These are phyloP conservation scores for Poeciliopsis prolifica DNA, from an alignment of 2,113 vertebrate genomes.

Conservation along the genomic window DNA sequence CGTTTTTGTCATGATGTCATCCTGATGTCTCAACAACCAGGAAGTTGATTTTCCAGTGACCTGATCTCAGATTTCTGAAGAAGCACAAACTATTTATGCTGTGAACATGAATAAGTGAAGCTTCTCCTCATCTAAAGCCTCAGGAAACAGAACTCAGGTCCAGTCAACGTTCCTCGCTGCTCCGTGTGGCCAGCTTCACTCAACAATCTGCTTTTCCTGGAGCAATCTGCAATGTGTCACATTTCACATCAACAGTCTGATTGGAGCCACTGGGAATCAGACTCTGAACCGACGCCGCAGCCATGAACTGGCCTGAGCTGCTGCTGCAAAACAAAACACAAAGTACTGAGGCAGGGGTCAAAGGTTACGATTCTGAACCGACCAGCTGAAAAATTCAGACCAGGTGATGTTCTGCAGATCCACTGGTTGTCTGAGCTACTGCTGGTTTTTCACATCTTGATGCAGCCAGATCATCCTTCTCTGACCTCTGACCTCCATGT, in stretches of 20 bases:
- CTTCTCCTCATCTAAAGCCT: neutral
- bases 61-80: neutral
- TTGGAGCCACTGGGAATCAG: neutral
- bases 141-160: neutral
- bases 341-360: too few species aligned
- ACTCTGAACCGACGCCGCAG: neutral
- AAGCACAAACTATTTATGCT: neutral
- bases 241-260: neutral
- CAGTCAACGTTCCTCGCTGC: neutral
- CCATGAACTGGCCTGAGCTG: neutral
- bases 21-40: neutral
- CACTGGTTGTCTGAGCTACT: too few species aligned
- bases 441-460: too few species aligned
- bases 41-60: neutral
- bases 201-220: neutral
- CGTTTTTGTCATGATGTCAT: conserved; percentile 4
- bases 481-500: too few species aligned
- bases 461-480: too few species aligned
- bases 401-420: neutral
- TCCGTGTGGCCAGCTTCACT: neutral
- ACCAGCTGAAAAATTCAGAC: neutral
- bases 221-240: neutral
- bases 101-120: too few species aligned
- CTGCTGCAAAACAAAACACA: too few species aligned
- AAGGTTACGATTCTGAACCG: neutral